phyloP scores from a whole-genome alignment of 2,113 vertebrate genomes.

The Mionectes macconnelli region DNA sequence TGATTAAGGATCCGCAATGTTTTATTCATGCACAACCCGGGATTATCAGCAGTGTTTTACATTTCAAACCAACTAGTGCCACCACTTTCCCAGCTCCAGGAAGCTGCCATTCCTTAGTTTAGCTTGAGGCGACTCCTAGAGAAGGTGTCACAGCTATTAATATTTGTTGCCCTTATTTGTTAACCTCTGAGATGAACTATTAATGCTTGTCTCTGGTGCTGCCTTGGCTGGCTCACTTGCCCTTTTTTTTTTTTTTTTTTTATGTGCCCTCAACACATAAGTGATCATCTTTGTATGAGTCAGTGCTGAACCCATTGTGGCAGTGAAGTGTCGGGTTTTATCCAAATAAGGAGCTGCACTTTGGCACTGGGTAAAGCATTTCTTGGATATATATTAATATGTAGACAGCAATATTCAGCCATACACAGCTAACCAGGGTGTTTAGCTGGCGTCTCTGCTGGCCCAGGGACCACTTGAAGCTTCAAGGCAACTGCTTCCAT shows the following conservation, averaged over 20 bases:
- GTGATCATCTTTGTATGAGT: constrained; percentile 31
- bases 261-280: not conserved
- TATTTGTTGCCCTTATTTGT: not conserved
- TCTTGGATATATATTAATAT: not conserved
- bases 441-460: not conserved
- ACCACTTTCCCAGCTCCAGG: not conserved
- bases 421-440: not conserved
- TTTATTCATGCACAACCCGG: constrained; percentile 28
- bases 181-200: constrained; percentile 34
- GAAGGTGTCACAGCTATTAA: constrained; percentile 29
- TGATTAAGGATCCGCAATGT: constrained; percentile 19
- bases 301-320: constrained; percentile 18
- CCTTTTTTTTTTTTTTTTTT: not conserved
- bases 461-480: not conserved
- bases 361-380: not conserved
- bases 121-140: constrained; percentile 12
- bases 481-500: accelerated
- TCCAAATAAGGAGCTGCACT: constrained; percentile 52
- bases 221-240: not conserved
- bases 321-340: constrained; percentile 36
- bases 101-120: not conserved
- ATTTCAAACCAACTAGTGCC: constrained; percentile 31
- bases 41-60: constrained; percentile 40
- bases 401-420: not conserved
- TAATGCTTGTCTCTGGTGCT: not conserved